Conservation (phyloP, 2,888 invertebrate genomes). For the Caenorhabditis panamensis region DNA sequence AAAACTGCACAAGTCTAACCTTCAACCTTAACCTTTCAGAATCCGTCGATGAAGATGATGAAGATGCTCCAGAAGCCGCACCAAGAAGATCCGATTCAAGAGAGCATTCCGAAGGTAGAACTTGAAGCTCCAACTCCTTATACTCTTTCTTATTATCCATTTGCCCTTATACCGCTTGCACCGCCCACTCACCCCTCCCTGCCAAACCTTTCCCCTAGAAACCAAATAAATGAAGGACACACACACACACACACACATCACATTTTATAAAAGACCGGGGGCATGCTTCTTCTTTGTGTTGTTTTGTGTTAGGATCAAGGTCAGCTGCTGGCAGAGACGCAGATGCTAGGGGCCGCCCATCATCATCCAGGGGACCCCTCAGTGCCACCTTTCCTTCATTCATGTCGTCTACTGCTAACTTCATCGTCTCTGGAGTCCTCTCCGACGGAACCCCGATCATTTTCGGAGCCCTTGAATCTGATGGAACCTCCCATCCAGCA, state of each 20-base stretch:
- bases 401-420: constrained; percentile 45
- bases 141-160: background rate
- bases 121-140: background rate
- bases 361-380: background rate
- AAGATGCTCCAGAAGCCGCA: constrained; percentile 12
- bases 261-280: background rate
- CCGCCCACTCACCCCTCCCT: constrained; percentile 22
- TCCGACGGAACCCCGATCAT: constrained; percentile 59
- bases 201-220: background rate
- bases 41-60: constrained; percentile 38
- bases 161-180: background rate
- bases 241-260: constrained; percentile 1
- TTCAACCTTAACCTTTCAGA: constrained; percentile 40
- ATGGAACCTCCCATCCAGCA: constrained; percentile 44
- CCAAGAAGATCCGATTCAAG: constrained; percentile 8
- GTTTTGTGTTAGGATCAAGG: constrained; percentile 27
- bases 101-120: constrained; percentile 37
- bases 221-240: constrained; percentile 23
- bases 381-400: constrained; percentile 5
- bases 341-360: constrained; percentile 35
- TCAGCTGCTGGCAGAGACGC: constrained; percentile 37
- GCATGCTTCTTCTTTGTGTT: constrained; percentile 41
- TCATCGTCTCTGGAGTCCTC: constrained; percentile 63
- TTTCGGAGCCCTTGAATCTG: constrained; percentile 47
- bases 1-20: background rate